A percentile compares a stretch with the other conserved stretches of the same genome.
phyloP scores from a whole-genome alignment of 2,888 invertebrate genomes.

The Dasypolia templi region DNA sequence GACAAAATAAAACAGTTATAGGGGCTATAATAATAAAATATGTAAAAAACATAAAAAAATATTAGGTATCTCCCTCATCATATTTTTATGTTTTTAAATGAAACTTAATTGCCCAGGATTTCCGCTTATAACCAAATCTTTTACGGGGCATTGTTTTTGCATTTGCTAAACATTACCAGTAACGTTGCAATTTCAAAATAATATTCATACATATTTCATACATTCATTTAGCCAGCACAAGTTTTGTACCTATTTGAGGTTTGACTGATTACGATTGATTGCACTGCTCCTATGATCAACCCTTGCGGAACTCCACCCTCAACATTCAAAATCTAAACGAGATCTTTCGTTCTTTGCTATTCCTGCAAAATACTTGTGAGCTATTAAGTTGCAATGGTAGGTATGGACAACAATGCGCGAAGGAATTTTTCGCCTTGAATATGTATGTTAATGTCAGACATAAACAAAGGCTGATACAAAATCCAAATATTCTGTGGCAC shows the following conservation, averaged over 20 bases:
- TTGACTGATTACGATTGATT: neutral
- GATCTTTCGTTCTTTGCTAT: neutral
- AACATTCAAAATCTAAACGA: neutral
- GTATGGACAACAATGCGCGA: accelerated
- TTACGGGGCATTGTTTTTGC: too few relatives aligned
- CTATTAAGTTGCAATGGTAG: neutral
- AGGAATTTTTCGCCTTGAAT: neutral
- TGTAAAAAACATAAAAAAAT: too few relatives aligned
- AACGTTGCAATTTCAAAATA: neutral
- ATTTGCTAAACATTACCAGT: neutral
- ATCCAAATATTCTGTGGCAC: neutral
- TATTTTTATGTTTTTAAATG: neutral
- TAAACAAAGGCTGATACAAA: conserved; percentile 20
- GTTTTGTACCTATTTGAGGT: neutral
- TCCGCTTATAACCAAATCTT: neutral
- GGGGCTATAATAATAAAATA: neutral
- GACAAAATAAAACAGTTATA: neutral
- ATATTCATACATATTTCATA: too few relatives aligned
- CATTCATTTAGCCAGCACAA: neutral
- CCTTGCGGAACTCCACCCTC: conserved; percentile 18
- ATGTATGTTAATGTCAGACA: neutral
- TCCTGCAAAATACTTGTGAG: neutral
- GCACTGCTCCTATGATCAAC: neutral
- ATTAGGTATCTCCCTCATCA: too few relatives aligned
- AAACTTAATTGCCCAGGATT: neutral